Evolutionary conservation across 2,888 invertebrate genomes (phyloP), one percentile per base, ranked within the genome.

Genomic region (Sinopyrophorus schimmeli): DNA sequence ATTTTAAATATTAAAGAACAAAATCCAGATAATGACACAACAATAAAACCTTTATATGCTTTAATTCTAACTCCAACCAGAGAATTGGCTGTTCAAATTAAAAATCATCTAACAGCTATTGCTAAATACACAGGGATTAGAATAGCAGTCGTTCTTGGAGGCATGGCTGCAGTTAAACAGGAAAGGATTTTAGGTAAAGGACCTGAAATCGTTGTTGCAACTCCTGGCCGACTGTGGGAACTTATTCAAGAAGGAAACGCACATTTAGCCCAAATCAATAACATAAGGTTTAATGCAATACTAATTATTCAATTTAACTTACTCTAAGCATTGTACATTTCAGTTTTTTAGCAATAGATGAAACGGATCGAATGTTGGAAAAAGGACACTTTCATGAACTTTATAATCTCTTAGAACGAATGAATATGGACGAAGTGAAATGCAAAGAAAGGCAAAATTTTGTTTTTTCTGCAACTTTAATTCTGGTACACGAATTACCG

Each of bases 281-380:
- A 82, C 37, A 81, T 91, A 30, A 84, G 79, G 86, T 87, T 67
- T 71, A 70, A 64, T 39, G 3, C 11, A n/a, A 9, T 7, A 21
- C 5, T 20, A 5, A 35, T 23, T 11, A 37, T 17, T 28, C 7
- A 24, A 10, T 39, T 40, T 11, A 16, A 9, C 10, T 35, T 11
- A n/a, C 34, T 32, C 4, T 32, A n/a, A n/a, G n/a, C n/a, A n/a
- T n/a, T n/a, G n/a, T n/a, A n/a, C n/a, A n/a, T n/a, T n/a, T n/a
- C n/a, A 93, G 92, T 67, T 92, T 85, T 72, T 76, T 99, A 53
- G 96, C 93, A 0, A 91, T 98, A 58, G 99, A 99, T 72, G 99
- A 99, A 77, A 97, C 98, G 0, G 99, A 99, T 73, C 81, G 99
- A 50, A 98, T 99, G 98, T 77, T 98, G 9, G 98, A 99, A 69